A percentile compares a stretch with the other conserved stretches of the same genome.
phyloP scores from a whole-genome alignment of 2,797 vertebrate genomes.

The Dallia pectoralis region DNA sequence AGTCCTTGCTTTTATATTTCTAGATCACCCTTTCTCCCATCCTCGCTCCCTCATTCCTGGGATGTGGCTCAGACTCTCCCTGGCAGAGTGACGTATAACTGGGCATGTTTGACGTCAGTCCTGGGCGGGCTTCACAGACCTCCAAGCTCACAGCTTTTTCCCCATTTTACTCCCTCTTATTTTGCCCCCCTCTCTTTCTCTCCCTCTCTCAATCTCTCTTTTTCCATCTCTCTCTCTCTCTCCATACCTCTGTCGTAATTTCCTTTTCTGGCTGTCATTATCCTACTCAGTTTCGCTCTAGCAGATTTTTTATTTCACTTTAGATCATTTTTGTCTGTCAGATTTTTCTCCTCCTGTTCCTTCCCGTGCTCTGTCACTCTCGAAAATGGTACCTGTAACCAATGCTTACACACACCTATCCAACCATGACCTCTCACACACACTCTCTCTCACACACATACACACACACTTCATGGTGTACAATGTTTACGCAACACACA shows the following conservation, averaged over 20 bases:
- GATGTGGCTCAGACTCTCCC: slow-evolving; percentile 28
- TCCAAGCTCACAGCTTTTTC: slow-evolving; percentile 52
- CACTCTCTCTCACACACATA: neutral
- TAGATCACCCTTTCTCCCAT: slow-evolving; percentile 2
- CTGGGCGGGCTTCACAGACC: slow-evolving; percentile 60
- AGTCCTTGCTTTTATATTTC: neutral
- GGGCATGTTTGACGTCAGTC: slow-evolving; percentile 68
- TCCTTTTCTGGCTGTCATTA: slow-evolving; percentile 4
- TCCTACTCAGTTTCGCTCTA: neutral
- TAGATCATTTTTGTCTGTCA: too few relatives aligned
- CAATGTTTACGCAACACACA: slow-evolving; percentile 36
- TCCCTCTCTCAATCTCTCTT: slow-evolving; percentile 37
- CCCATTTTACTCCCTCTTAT: too few relatives aligned
- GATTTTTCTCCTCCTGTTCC: neutral
- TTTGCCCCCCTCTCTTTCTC: slow-evolving; percentile 24
- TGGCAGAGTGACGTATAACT: slow-evolving; percentile 63
- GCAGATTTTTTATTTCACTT: too few relatives aligned
- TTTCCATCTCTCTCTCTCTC: slow-evolving; percentile 14
- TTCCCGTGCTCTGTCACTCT: neutral
- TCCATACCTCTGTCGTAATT: too few relatives aligned
- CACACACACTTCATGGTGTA: slow-evolving; percentile 25
- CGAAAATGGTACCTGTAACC: too few relatives aligned
- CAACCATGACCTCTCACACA: too few relatives aligned
- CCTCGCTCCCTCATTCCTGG: slow-evolving; percentile 12
- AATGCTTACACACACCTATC: too few relatives aligned